phyloP scores from a whole-genome alignment of 2,797 vertebrate species.

The Sphenopsis melanotis region DNA sequence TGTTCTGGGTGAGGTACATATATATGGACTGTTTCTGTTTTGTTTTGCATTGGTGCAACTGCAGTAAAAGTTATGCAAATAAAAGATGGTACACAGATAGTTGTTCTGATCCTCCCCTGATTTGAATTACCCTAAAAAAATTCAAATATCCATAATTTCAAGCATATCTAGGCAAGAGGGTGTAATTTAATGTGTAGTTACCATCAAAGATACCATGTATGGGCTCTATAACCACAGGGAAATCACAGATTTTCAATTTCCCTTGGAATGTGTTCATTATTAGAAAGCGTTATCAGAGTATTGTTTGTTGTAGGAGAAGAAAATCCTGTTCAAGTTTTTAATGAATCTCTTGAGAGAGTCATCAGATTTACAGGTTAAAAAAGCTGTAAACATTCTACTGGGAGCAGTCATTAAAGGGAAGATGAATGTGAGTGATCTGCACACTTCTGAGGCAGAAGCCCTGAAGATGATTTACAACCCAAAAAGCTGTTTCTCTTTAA shows the following conservation, averaged over 20 bases:
- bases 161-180: neutral
- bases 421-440: slow-evolving; percentile 26
- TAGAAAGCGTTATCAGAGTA: slow-evolving; percentile 64
- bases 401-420: slow-evolving; percentile 36
- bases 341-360: slow-evolving; percentile 74
- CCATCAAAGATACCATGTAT: neutral
- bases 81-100: neutral
- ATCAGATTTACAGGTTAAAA: slow-evolving; percentile 68
- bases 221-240: slow-evolving; percentile 26
- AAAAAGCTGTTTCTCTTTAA: neutral
- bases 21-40: neutral
- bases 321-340: slow-evolving; percentile 70
- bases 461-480: slow-evolving; percentile 12
- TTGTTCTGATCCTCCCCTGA: neutral
- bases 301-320: slow-evolving; percentile 67
- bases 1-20: neutral
- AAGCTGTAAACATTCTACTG: slow-evolving; percentile 56
- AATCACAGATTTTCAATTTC: slow-evolving; percentile 51
- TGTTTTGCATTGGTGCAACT: neutral
- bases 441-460: neutral
- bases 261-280: slow-evolving; percentile 63
- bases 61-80: neutral
- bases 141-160: neutral
- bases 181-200: neutral
- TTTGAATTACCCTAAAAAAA: neutral